Evolutionary conservation across 1,140 invertebrate species (phyloP).

Genomic region (Teleogryllus occipitalis): DNA sequence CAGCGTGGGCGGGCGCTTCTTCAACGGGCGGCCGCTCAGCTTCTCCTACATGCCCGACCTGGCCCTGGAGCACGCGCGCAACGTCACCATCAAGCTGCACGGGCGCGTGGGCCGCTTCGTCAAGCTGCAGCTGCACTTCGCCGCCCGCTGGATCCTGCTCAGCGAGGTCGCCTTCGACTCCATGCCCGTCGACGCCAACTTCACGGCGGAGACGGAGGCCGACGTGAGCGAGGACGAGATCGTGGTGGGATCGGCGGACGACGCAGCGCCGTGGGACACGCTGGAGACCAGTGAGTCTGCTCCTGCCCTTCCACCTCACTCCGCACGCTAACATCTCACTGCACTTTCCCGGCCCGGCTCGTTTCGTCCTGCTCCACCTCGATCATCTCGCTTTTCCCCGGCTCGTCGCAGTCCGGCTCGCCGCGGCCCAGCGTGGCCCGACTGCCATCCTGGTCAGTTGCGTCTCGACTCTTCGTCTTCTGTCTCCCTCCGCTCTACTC

Average conservation of each 20-base stretch:
- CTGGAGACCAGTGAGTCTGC: conserved; percentile 48
- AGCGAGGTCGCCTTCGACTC: conserved; percentile 65
- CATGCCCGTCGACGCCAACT: conserved; percentile 41
- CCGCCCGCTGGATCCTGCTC: conserved; percentile 67
- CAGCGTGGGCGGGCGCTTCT: conserved; percentile 54
- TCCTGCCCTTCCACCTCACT: too few species aligned
- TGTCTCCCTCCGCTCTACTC: too few species aligned
- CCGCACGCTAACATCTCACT: too few species aligned
- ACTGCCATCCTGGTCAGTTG: too few species aligned
- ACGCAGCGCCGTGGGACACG: conserved; percentile 44
- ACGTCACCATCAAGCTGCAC: conserved; percentile 60
- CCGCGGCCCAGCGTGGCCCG: too few species aligned
- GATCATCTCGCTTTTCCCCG: too few species aligned
- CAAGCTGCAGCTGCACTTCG: conserved; percentile 64
- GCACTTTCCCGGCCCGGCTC: too few species aligned
- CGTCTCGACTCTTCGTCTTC: too few species aligned
- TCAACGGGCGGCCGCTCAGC: conserved; percentile 48
- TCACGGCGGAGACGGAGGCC: conserved; percentile 48
- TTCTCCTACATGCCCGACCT: conserved; percentile 65
- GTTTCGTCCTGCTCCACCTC: too few species aligned
- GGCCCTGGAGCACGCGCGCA: conserved; percentile 59
- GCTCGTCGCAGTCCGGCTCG: too few species aligned
- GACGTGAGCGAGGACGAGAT: conserved; percentile 43
- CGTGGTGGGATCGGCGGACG: conserved; percentile 41
- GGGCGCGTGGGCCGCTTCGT: conserved; percentile 54